Percentiles rank a stretch among this genome's conserved stretches.
Evolutionary conservation across 2,113 vertebrate genomes (phyloP).

Genomic region (Oceanodroma tethys): DNA sequence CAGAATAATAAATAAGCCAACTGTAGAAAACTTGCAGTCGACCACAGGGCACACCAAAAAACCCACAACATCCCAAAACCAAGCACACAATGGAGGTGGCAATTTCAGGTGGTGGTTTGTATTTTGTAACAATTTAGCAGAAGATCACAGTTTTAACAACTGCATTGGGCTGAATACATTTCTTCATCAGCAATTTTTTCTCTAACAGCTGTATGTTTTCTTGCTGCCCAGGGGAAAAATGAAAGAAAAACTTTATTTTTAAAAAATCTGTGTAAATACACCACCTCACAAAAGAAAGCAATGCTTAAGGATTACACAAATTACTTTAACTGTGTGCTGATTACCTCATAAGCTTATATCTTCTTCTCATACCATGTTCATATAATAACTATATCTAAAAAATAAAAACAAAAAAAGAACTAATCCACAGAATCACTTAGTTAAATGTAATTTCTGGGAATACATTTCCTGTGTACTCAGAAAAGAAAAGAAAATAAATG

Average conservation of each 20-base stretch:
- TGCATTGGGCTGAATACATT: background rate
- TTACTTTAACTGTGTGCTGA: background rate
- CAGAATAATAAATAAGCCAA: background rate
- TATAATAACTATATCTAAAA: background rate
- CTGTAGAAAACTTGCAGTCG: background rate
- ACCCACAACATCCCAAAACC: background rate
- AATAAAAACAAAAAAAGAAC: background rate
- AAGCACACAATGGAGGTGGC: background rate
- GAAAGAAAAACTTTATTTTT: background rate
- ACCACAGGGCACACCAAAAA: background rate
- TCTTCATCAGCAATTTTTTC: background rate
- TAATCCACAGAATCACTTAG: background rate
- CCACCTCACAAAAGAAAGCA: background rate
- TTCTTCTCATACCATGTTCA: background rate
- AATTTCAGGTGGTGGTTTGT: background rate
- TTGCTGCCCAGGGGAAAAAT: background rate
- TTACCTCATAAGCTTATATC: background rate
- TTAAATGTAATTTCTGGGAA: background rate
- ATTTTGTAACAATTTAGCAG: background rate
- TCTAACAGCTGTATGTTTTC: background rate
- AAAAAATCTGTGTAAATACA: background rate
- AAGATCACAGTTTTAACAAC: background rate
- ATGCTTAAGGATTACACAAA: background rate
- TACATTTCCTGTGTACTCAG: background rate
- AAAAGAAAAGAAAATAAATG: conserved; percentile 14